Percentiles rank a stretch among this genome's conserved stretches.
phyloP scores from a whole-genome alignment of 2,888 invertebrate species.

The Ennomos quercinarius region DNA sequence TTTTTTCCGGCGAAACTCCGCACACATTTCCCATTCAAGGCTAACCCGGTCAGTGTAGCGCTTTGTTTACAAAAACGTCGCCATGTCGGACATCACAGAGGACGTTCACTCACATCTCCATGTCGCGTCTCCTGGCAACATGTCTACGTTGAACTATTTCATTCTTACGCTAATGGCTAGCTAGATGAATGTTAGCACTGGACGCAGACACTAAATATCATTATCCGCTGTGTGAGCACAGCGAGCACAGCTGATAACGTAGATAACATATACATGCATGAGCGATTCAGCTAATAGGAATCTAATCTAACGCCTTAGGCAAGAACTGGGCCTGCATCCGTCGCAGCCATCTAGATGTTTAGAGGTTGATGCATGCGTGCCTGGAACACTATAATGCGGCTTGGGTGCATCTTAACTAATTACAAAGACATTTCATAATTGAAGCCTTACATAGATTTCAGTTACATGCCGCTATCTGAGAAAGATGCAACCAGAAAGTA shows the following conservation, averaged over 20 bases:
- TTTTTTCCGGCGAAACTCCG: slow-evolving; percentile 81
- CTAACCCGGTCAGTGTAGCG: slow-evolving; percentile 81
- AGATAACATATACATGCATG: slow-evolving; percentile 38
- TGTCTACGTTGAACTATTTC: slow-evolving; percentile 42
- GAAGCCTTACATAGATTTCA: slow-evolving; percentile 41
- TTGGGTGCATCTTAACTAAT: slow-evolving; percentile 62
- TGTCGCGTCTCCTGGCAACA: slow-evolving; percentile 43
- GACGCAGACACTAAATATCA: slow-evolving; percentile 11
- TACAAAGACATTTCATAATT: slow-evolving; percentile 56
- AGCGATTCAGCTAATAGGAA: slow-evolving; percentile 42
- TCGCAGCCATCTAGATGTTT: slow-evolving; percentile 54
- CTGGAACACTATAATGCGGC: slow-evolving; percentile 56
- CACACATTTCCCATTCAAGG: slow-evolving; percentile 82
- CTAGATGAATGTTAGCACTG: slow-evolving; percentile 32
- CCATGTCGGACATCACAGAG: slow-evolving; percentile 52
- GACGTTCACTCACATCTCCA: slow-evolving; percentile 52
- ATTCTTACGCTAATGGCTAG: slow-evolving; percentile 32
- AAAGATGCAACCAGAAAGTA: slow-evolving; percentile 26
- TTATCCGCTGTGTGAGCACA: slow-evolving; percentile 22
- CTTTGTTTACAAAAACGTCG: slow-evolving; percentile 75
- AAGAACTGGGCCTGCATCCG: slow-evolving; percentile 57
- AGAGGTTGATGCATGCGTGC: slow-evolving; percentile 65
- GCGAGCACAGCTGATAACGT: slow-evolving; percentile 28
- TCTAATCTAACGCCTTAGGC: slow-evolving; percentile 54
- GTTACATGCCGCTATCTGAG: slow-evolving; percentile 23